Percentiles rank a stretch among this genome's conserved stretches.
These are phyloP conservation scores for Polyergus mexicanus DNA, from an alignment of 1,140 invertebrate genomes.

Conservation along the genomic window DNA sequence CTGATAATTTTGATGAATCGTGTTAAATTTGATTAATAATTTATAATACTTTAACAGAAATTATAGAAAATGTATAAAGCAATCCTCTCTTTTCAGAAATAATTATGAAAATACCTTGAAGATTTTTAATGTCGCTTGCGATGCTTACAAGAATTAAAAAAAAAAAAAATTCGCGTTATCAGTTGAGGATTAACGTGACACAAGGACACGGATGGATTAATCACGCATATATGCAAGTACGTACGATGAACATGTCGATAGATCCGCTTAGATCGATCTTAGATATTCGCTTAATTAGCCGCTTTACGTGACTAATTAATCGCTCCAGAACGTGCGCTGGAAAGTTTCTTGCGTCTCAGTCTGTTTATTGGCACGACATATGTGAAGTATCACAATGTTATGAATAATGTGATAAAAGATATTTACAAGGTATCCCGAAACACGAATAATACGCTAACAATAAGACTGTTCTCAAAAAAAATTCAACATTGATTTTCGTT, in stretches of 20 bases:
- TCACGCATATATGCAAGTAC: conserved; percentile 13
- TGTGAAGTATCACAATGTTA: conserved; percentile 5
- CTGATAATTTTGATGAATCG: background rate
- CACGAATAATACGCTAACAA: background rate
- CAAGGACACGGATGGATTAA: background rate
- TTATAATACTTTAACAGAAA: background rate
- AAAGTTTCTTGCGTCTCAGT: conserved; percentile 2
- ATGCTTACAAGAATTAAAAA: background rate
- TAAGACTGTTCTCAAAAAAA: background rate
- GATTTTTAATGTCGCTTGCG: background rate
- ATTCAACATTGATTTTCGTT: background rate
- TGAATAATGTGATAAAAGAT: conserved; percentile 55
- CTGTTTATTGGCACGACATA: conserved; percentile 1
- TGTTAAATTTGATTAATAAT: background rate
- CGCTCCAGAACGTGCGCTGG: background rate
- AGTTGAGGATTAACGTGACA: conserved; percentile 18
- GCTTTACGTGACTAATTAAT: conserved; percentile 10
- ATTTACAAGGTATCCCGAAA: conserved; percentile 1
- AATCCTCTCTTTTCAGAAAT: background rate
- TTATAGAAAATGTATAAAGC: background rate
- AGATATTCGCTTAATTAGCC: conserved; percentile 27
- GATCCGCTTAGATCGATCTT: conserved; percentile 30
- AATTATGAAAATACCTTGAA: background rate
- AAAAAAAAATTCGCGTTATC: background rate
- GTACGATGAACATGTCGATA: conserved; percentile 1